Conservation (phyloP, 2,113 vertebrate genomes). For the Hemibagrus wyckioides region DNA sequence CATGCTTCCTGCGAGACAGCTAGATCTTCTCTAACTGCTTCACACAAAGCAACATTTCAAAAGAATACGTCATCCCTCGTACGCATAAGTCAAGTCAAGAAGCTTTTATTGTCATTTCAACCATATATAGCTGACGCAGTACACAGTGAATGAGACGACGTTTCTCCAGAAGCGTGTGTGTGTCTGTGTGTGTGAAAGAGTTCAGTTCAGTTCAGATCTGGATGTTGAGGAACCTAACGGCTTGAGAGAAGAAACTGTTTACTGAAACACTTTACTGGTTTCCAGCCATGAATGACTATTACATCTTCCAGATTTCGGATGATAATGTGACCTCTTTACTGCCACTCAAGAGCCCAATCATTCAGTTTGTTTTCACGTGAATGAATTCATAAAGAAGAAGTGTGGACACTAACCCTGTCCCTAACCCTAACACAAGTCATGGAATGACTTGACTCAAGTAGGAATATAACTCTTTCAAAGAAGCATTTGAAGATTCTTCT, state of each 20-base stretch:
- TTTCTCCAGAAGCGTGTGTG: no score
- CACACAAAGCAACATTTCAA: no score
- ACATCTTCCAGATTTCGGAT: neutral
- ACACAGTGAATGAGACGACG: no score
- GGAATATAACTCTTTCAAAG: no score
- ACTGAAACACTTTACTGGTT: no score
- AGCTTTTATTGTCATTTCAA: no score
- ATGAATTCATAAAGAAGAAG: neutral
- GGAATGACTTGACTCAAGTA: no score
- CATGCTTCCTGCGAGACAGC: neutral
- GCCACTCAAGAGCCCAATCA: neutral
- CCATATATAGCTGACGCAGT: no score
- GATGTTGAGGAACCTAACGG: no score
- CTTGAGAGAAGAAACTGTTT: no score
- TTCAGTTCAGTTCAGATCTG: no score
- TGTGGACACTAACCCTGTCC: neutral
- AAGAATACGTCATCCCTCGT: neutral
- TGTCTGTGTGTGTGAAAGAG: no score
- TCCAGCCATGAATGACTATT: neutral
- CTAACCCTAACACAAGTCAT: neutral
- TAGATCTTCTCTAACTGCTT: neutral
- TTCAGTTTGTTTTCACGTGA: neutral
- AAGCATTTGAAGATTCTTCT: neutral
- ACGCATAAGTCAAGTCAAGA: neutral
- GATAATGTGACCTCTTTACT: neutral